Conservation (phyloP, 2,888 invertebrate species). For the Drosophila borealis region DNA sequence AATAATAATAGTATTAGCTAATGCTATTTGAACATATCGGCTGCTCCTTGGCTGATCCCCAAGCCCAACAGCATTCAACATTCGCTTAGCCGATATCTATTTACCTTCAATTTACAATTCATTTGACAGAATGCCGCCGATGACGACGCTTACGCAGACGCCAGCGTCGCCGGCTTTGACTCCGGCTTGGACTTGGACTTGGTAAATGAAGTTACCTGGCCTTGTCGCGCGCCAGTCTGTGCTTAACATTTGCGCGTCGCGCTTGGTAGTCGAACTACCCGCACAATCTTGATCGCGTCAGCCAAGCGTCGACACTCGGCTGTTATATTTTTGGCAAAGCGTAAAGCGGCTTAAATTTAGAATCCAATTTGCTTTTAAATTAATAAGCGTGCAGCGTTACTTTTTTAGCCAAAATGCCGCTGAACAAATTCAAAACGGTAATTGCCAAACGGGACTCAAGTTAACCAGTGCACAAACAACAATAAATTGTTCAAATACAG, state of each 20-base stretch:
- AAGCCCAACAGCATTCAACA: slow-evolving; percentile 5
- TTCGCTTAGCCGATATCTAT: slow-evolving; percentile 27
- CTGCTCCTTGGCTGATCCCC: slow-evolving; percentile 28
- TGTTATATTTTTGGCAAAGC: slow-evolving; percentile 47
- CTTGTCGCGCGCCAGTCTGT: slow-evolving; percentile 76
- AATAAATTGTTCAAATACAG: slow-evolving; percentile 6
- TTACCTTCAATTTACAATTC: slow-evolving; percentile 56
- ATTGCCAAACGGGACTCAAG: slow-evolving; percentile 51
- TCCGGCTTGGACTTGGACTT: slow-evolving; percentile 48
- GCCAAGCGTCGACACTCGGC: slow-evolving; percentile 17
- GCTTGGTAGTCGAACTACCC: slow-evolving; percentile 44
- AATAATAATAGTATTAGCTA: slow-evolving; percentile 35
- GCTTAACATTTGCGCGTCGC: slow-evolving; percentile 63
- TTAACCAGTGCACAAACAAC: slow-evolving; percentile 29
- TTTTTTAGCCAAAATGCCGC: slow-evolving; percentile 57
- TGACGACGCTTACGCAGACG: slow-evolving; percentile 20
- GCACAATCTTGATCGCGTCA: slow-evolving; percentile 33
- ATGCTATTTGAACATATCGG: slow-evolving; percentile 33
- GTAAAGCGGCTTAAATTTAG: slow-evolving; percentile 63
- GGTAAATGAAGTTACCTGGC: slow-evolving; percentile 77
- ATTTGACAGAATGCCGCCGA: slow-evolving; percentile 17
- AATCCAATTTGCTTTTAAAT: slow-evolving; percentile 53
- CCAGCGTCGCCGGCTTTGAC: slow-evolving; percentile 28
- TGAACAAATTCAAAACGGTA: slow-evolving; percentile 61
- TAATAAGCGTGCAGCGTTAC: slow-evolving; percentile 47